Evolutionary conservation across 2,888 invertebrate genomes (phyloP), one percentile per base, ranked within the genome.

Genomic region (Diarsia dahlii): DNA sequence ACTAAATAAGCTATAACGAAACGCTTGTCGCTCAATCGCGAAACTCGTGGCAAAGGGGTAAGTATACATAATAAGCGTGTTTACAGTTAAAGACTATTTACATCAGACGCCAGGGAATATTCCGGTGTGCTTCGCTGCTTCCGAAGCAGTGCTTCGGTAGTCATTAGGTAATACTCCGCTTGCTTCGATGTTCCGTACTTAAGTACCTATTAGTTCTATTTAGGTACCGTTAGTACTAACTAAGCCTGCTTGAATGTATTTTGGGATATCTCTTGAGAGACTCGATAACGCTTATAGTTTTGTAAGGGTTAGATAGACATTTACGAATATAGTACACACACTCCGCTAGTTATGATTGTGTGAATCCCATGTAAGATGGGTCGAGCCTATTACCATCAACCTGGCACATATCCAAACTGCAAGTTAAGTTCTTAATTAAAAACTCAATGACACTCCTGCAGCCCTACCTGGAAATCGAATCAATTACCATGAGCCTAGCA

Each of bases 91-190:
- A 54, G 12, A 58, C 58, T 81, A 62, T 75, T 75, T 75, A 67
- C 64, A 48, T 23, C n/a, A 64, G 39, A n/a, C 69, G 10, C 81
- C 12, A 15, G 82, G 69, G 77, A 64, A 67, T 75, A 76, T 39
- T 58, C 23, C 34, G 4, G 15, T 15, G n/a, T 48, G 68, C 82
- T 69, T 76, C n/a, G 12, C 1, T 39, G 28, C 39, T 28, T 28
- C 28, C 28, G 28, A 28, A 28, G 28, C 28, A 28, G 28, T 28
- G 28, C 28, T 45, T 60, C 23, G 45, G 5, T 50, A 20, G 28
- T 56, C n/a, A 18, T 52, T 71, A 72, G 23, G 20, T 18, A 52
- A 58, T 69, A 58, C 28, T 28, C 8, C n/a, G 18, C 0, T 39
- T 48, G 78, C 45, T 50, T 56, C 52, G 58, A 28, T 50, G 20